Evolutionary conservation across 2,888 invertebrate genomes (phyloP).

Genomic region (Megastigmus dorsalis): DNA sequence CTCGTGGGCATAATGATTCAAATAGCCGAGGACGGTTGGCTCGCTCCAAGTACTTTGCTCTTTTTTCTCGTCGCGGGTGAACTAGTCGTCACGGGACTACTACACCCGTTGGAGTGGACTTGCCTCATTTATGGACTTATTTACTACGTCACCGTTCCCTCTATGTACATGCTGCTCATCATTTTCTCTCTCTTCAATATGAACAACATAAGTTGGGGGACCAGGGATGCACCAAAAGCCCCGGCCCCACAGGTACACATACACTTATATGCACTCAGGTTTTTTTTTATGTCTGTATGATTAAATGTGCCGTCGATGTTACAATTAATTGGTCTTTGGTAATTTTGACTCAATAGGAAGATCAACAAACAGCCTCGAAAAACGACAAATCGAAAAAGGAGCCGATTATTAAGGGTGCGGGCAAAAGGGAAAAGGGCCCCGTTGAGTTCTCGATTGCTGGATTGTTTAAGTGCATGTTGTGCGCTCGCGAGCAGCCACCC

Average conservation of each 20-base stretch:
- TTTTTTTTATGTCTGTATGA: too few species aligned
- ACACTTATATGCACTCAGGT: too few species aligned
- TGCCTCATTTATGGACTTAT: constrained; percentile 86
- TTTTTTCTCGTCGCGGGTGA: constrained; percentile 84
- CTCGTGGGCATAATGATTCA: constrained; percentile 87
- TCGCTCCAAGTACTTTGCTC: constrained; percentile 90
- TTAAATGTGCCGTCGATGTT: too few species aligned
- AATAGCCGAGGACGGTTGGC: constrained; percentile 85
- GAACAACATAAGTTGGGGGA: constrained; percentile 96
- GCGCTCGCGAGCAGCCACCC: constrained; percentile 74
- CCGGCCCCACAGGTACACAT: constrained; percentile 63
- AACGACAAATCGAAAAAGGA: not conserved
- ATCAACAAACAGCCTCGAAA: constrained; percentile 54
- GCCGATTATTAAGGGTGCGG: too few species aligned
- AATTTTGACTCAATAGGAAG: constrained; percentile 7
- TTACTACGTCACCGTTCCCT: constrained; percentile 94
- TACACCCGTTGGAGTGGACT: constrained; percentile 87
- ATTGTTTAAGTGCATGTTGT: constrained; percentile 77
- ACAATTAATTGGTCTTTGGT: too few species aligned
- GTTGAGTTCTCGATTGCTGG: constrained; percentile 76
- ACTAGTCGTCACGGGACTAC: constrained; percentile 75
- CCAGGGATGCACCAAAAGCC: constrained; percentile 80
- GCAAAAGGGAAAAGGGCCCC: constrained; percentile 72
- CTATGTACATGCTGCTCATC: constrained; percentile 94
- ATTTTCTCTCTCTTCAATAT: constrained; percentile 95